Evolutionary conservation across 2,113 vertebrate species (phyloP), one percentile per base, ranked within the genome.

Genomic region (Amia ocellicauda): DNA sequence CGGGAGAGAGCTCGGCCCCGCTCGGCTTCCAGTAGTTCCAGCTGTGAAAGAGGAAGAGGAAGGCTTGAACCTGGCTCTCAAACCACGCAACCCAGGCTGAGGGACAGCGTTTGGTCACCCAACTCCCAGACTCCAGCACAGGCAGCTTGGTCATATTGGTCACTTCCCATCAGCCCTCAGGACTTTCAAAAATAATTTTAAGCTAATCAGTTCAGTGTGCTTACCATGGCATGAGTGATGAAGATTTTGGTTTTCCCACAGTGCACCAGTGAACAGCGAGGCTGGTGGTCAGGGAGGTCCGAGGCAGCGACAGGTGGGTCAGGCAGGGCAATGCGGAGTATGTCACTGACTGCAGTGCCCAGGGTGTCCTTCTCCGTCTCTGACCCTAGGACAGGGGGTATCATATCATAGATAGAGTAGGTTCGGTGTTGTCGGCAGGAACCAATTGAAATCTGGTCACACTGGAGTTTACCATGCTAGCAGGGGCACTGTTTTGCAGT

Each of bases 181-280:
- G 31, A 36, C 31, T 36, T 7, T 36, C 31, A 36, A 11, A 36
- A 36, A 36, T 36, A 11, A 36, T 7, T 11, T 36, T 36, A 51
- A 51, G 24, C 13, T 26, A 16, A 28, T 26, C 24, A 28, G 22
- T 26, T 54, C 7, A 54, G 17, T 26, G 19, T 16, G 66, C 90
- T 88, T 63, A 98, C 96, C 91, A 84, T 83, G 2, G 67, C 68
- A 36, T 89, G 86, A 0, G 91, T 95, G 81, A 98, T 83, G 77
- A 98, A 99, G 19, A 96, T 88, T 87, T 97, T 99, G 53, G 94
- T 97, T 70, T 74, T 92, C 51, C 96, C 97, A 11, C 93, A 94
- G 65, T 88, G 93, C 60, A 91, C 81, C 17, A 86, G 66, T 1
- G 64, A n/a, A 8, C 22, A 74, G 19, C 1, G 63, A 19, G 74